Percentiles rank a stretch among this genome's conserved stretches.
These are phyloP conservation scores for Acrocyrtus sp. DNA, from an alignment of 2,888 invertebrate genomes.

Conservation along the genomic window DNA sequence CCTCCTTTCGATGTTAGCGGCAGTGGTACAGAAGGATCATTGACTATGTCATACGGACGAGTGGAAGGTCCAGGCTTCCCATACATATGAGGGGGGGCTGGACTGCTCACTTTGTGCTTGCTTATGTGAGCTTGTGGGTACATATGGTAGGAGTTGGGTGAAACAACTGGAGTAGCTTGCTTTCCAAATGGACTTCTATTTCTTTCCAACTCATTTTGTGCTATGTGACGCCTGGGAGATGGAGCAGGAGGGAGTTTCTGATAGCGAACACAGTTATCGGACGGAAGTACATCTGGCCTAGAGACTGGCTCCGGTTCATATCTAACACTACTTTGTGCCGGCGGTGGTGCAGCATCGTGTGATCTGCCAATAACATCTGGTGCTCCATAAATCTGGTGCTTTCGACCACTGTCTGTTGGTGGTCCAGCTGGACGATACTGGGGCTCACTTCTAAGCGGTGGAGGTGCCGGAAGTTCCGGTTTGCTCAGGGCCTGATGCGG, in stretches of 20 bases:
- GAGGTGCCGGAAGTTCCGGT: conserved; percentile 72
- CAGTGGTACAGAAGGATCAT: conserved; percentile 67
- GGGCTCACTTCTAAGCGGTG: conserved; percentile 75
- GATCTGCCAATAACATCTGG: conserved; percentile 66
- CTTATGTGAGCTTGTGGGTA: conserved; percentile 39
- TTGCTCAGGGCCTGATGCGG: conserved; percentile 40
- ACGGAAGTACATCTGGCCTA: conserved; percentile 42
- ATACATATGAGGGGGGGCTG: conserved; percentile 81
- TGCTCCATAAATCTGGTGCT: conserved; percentile 40
- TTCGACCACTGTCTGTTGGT: conserved; percentile 63
- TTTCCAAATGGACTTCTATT: conserved; percentile 44
- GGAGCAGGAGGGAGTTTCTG: conserved; percentile 47
- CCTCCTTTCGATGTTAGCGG: conserved; percentile 73
- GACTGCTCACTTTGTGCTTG: conserved; percentile 74
- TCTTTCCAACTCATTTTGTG: conserved; percentile 38
- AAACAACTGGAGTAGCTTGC: conserved; percentile 31
- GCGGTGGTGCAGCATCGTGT: conserved; percentile 10
- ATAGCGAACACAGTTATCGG: conserved; percentile 46
- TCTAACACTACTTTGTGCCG: conserved; percentile 32
- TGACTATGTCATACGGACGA: conserved; percentile 70
- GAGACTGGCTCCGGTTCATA: conserved; percentile 37
- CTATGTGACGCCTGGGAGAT: conserved; percentile 39
- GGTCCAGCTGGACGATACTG: conserved; percentile 68
- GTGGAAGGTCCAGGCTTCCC: conserved; percentile 71
- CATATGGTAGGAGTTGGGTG: conserved; percentile 34